These are phyloP conservation scores for Garra rufa DNA, from an alignment of 2,113 vertebrate species.

Conservation along the genomic window DNA sequence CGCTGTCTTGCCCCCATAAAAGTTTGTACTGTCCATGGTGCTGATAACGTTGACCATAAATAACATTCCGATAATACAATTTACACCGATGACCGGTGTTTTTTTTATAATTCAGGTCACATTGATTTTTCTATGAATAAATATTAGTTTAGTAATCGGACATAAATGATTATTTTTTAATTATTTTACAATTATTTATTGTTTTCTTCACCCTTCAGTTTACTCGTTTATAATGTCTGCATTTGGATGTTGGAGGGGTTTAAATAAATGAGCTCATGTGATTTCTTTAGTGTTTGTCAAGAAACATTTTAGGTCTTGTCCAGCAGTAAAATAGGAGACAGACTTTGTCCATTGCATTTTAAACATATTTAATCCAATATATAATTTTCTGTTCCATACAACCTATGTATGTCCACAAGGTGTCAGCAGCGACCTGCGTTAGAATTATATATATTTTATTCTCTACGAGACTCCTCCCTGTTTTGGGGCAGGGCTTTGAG, in stretches of 20 bases:
- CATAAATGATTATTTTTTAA: not conserved
- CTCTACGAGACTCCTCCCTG: slow-evolving; percentile 4
- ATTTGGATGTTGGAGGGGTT: not conserved
- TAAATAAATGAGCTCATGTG: not conserved
- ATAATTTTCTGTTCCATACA: not conserved
- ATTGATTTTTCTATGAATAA: not conserved
- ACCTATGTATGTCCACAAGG: slow-evolving; percentile 9
- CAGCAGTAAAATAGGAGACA: not conserved
- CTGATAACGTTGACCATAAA: not conserved
- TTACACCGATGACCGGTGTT: not conserved
- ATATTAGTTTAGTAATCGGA: not conserved
- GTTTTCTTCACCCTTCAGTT: not conserved
- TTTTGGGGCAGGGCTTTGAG: slow-evolving; percentile 18
- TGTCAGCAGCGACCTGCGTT: slow-evolving; percentile 14
- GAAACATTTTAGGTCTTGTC: not conserved
- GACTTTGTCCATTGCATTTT: not conserved
- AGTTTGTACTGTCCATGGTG: not conserved
- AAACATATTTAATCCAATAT: not conserved
- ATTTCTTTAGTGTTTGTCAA: not conserved
- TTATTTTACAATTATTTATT: not conserved
- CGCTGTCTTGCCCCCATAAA: too few relatives aligned
- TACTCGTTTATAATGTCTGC: not conserved
- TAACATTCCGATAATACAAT: not conserved
- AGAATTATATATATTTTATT: not conserved
- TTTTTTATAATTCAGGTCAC: not conserved